Conservation (phyloP, 2,113 vertebrate species). For the Delphinapterus leucas region DNA sequence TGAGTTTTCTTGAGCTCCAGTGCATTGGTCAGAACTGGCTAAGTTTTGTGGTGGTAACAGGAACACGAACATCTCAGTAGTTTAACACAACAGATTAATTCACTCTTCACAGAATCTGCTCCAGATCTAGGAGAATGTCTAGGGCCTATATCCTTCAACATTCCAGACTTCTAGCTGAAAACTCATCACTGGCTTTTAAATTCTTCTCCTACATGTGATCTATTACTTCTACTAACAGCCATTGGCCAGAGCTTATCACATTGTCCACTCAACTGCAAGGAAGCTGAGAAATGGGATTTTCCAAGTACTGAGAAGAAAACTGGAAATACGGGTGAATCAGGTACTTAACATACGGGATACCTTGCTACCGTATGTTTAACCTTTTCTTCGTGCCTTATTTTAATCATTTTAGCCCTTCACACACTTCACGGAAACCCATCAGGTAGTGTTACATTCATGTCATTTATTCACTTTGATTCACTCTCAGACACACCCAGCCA, state of each 20-base stretch:
- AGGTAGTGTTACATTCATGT: background rate
- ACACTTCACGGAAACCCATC: constrained; percentile 18
- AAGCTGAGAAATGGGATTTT: constrained; percentile 36
- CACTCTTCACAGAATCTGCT: background rate
- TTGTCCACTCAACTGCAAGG: background rate
- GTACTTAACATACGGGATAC: background rate
- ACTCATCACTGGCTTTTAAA: background rate
- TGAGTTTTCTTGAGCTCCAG: background rate
- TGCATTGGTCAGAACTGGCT: background rate
- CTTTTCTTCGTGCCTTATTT: background rate
- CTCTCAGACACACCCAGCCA: constrained; percentile 44
- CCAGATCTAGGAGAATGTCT: background rate
- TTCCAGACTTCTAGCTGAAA: background rate
- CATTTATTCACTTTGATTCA: constrained; percentile 60
- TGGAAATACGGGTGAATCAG: background rate
- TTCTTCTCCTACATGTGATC: background rate
- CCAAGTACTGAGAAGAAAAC: constrained; percentile 39
- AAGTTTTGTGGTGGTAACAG: background rate
- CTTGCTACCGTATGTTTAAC: background rate
- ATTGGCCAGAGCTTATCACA: background rate
- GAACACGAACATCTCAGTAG: background rate
- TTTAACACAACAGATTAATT: background rate
- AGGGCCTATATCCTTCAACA: background rate
- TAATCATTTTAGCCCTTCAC: constrained; percentile 24
- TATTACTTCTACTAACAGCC: background rate